Conservation (phyloP, 2,113 vertebrate genomes). For the Brienomyrus brachyistius region DNA sequence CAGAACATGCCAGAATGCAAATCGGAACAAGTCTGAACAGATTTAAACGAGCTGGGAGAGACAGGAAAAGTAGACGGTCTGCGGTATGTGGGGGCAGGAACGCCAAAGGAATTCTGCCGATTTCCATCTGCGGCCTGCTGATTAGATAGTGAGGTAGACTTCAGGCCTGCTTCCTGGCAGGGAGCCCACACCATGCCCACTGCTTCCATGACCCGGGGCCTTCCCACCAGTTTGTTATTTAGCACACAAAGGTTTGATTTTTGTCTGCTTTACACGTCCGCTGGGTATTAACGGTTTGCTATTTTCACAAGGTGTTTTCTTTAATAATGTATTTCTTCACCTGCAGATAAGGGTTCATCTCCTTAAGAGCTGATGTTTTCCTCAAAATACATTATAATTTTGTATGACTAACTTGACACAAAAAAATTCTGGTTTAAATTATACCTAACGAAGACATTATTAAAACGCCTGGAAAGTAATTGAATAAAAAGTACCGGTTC, state of each 20-base stretch:
- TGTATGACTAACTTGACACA: background rate
- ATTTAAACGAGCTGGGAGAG: background rate
- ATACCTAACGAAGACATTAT: background rate
- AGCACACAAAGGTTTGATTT: background rate
- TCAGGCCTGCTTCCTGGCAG: background rate
- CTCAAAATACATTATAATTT: background rate
- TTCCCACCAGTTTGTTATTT: background rate
- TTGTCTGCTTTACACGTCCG: background rate
- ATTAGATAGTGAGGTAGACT: background rate
- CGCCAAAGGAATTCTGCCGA: background rate
- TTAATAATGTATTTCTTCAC: background rate
- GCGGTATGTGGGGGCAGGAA: background rate
- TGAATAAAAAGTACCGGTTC: background rate
- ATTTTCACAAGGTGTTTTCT: background rate
- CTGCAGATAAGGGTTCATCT: background rate
- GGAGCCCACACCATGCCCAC: background rate
- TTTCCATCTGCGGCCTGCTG: background rate
- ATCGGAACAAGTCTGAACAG: background rate
- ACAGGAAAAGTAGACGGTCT: background rate
- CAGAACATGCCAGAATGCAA: background rate
- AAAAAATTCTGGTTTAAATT: background rate
- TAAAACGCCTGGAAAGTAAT: background rate
- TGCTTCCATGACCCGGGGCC: background rate
- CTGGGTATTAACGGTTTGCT: background rate
- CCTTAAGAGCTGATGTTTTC: background rate